Evolutionary conservation across 2,888 invertebrate species (phyloP), one percentile per base, ranked within the genome.

Genomic region (Mesochorus sp.): DNA sequence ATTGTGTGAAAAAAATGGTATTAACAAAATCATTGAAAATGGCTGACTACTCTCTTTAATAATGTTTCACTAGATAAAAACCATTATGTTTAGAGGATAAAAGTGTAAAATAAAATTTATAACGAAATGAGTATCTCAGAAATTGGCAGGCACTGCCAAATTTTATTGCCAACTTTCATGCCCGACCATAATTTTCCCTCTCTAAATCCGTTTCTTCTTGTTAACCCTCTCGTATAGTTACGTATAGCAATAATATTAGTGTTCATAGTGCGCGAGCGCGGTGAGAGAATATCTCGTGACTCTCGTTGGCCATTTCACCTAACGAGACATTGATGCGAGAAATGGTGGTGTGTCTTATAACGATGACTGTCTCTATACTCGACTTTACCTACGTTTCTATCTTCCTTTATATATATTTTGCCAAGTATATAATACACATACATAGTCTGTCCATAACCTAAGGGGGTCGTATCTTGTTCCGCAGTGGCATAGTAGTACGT

Each of bases 241-340:
- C n/a, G 12, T 4, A 31, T 19, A 24, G n/a, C n/a, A n/a, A n/a
- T n/a, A n/a, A n/a, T n/a, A n/a, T n/a, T n/a, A n/a, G n/a, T n/a
- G n/a, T n/a, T n/a, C 2, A 19, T 12, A 0, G 26, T 59, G 3
- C 28, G 34, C 12, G n/a, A n/a, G n/a, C 49, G 21, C 21, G 47
- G 14, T 17, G 57, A 10, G 44, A 55, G 24, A n/a, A 26, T 12
- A 66, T 47, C 8, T 21, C 51, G 37, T 24, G 51, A 42, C 37
- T 42, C 17, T 47, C 49, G 24, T 66, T 59, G 39, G 19, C 39
- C 66, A 57, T 66, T 74, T 74, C 37, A 49, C 31, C 57, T 74
- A 74, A 74, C 73, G 73, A 74, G 66, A 67, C 66, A 67, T 74
- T 74, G 73, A 74, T 57, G 68, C 57, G 42, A 55, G 21, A 55